Base-by-base conservation (phyloP, 2,888 invertebrate species). In the Drosophila kokeensis region DNA sequence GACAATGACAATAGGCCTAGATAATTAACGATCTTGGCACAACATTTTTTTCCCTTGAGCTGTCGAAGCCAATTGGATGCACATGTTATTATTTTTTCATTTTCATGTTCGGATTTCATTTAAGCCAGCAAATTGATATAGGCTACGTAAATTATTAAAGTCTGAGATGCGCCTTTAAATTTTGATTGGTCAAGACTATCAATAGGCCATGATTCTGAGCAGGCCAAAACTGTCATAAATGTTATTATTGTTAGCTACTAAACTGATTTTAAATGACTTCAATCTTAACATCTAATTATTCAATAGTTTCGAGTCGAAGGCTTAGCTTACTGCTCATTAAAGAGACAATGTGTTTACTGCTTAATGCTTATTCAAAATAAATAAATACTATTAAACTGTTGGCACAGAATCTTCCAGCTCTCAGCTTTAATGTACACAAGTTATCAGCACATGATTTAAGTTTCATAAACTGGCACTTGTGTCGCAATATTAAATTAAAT, bases 401-500 rank as follows among this genome's bases (percentile, higher is more conserved):
- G 7, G 4, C 24, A 13, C 2, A 27, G 1, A 7, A 27, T 1
- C 6, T 27, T 36, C 18, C 2, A 55, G 11, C 4, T 8, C 32
- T 24, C 32, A 5, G 8, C 38, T 29, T 55, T 15, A 54, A 53
- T 45, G 27, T 27, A n/a, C n/a, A n/a, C 29, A 13, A 27, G 30
- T 10, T 30, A 45, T 21, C 10, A 42, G 49, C 29, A 32, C 27
- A 30, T 38, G 40, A 38, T 8, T 38, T 30, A 24, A 38, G 36
- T 29, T 32, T 38, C 6, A 48, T 40, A 30, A 53, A 15, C 40
- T 29, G 67, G 34, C 50, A 59, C 66, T 24, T 38, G 34, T 69
- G 49, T 55, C 36, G 58, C 45, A 55, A 49, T 40, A 64, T 55
- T 69, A 85, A 83, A 88, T 82, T 58, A 73, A 74, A 82, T 85